A percentile compares a stretch with the other conserved stretches of the same genome.
These are phyloP conservation scores for Brachionus manjavacas DNA, from an alignment of 1,140 invertebrate species.

Conservation along the genomic window DNA sequence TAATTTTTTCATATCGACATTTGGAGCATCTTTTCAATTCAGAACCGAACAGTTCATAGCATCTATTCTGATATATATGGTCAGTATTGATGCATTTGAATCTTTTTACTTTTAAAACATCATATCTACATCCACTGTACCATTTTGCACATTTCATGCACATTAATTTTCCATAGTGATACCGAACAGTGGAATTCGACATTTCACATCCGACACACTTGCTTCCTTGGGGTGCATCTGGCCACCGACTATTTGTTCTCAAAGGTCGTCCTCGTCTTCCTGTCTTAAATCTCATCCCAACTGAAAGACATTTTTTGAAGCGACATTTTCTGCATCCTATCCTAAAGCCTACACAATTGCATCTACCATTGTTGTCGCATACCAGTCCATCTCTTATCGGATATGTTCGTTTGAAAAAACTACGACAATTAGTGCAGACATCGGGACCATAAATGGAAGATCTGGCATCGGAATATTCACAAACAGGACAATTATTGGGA, in stretches of 20 bases:
- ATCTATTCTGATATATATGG: not conserved
- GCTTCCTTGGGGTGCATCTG: not conserved
- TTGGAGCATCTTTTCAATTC: not conserved
- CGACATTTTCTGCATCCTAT: not conserved
- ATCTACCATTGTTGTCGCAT: not conserved
- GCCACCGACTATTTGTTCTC: not conserved
- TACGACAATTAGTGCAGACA: not conserved
- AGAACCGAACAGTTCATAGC: not conserved
- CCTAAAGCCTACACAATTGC: not conserved
- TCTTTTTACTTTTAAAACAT: not conserved
- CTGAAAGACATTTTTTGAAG: not conserved
- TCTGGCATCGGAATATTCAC: not conserved
- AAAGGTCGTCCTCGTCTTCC: not conserved
- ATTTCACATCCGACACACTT: not conserved
- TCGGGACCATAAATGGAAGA: not conserved
- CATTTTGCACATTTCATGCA: not conserved
- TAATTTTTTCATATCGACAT: not conserved
- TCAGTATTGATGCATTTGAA: not conserved
- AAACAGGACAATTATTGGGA: not conserved
- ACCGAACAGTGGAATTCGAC: not conserved
- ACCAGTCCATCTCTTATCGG: not conserved
- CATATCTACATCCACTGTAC: not conserved
- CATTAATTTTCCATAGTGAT: not conserved
- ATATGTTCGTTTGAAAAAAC: not conserved
- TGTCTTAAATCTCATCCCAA: not conserved